Percentiles rank a stretch among this genome's conserved stretches.
Conservation (phyloP, 1,140 invertebrate species). For the Proctacanthus coquilletti region DNA sequence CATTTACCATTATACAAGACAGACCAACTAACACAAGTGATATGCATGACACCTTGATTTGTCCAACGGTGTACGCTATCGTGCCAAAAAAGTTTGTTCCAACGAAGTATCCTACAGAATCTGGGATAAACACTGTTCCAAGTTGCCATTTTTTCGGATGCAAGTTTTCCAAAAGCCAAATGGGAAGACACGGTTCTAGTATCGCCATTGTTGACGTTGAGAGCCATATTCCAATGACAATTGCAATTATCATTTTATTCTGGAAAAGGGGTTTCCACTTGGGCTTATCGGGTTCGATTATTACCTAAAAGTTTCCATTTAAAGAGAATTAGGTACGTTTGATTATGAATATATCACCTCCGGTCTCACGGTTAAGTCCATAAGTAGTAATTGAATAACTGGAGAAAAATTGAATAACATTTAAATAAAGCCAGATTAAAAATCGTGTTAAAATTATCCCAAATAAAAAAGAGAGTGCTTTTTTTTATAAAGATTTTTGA, state of each 20-base stretch:
- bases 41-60: constrained; percentile 42
- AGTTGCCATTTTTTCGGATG: constrained; percentile 62
- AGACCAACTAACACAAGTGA: constrained; percentile 46
- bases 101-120: constrained; percentile 65
- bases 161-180: constrained; percentile 59
- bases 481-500: too few species aligned
- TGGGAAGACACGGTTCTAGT: constrained; percentile 64
- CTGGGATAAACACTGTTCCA: constrained; percentile 67
- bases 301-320: neutral
- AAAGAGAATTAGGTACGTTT: neutral
- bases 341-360: too few species aligned
- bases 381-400: constrained; percentile 19
- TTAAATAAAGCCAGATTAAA: too few species aligned
- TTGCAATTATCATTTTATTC: constrained; percentile 42
- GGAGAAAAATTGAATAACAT: constrained; percentile 1
- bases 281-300: constrained; percentile 6
- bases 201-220: constrained; percentile 66
- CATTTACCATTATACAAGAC: constrained; percentile 44
- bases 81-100: constrained; percentile 62
- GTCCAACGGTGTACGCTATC: constrained; percentile 44
- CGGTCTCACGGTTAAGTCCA: constrained; percentile 22
- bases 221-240: constrained; percentile 50
- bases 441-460: too few species aligned
- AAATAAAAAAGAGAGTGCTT: too few species aligned
- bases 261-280: constrained; percentile 40